These are phyloP conservation scores for Tethea ocularis DNA, from an alignment of 2,888 invertebrate species.

Conservation along the genomic window DNA sequence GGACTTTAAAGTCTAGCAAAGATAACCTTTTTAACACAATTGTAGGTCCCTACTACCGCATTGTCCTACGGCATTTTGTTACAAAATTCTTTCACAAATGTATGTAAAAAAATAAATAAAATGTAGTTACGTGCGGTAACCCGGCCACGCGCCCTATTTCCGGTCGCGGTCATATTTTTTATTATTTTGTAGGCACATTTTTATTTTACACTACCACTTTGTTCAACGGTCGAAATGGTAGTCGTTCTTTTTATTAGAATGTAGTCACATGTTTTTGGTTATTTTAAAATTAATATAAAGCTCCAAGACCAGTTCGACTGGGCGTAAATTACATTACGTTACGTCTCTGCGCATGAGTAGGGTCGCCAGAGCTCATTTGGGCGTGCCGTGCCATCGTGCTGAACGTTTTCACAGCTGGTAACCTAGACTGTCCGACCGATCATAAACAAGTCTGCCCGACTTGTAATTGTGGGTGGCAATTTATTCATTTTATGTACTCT, in stretches of 20 bases:
- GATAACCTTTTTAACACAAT: neutral
- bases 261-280: neutral
- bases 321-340: too few relatives aligned
- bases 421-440: too few relatives aligned
- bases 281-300: too few relatives aligned
- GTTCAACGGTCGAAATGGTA: neutral
- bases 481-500: too few relatives aligned
- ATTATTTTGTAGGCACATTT: neutral
- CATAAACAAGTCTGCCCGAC: too few relatives aligned
- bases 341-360: too few relatives aligned
- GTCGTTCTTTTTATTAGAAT: neutral
- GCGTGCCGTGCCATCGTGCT: too few relatives aligned
- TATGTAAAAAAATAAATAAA: constrained; percentile 2
- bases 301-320: too few relatives aligned
- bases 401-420: too few relatives aligned
- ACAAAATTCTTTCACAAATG: neutral
- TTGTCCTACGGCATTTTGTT: neutral
- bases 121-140: constrained; percentile 7
- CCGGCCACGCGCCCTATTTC: constrained; percentile 11
- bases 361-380: too few relatives aligned
- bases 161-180: neutral
- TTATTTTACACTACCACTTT: neutral
- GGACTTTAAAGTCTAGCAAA: neutral
- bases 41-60: neutral
- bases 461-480: too few relatives aligned